A percentile compares a stretch with the other conserved stretches of the same genome.
phyloP scores from a whole-genome alignment of 2,797 vertebrate species.

The Spondyliosoma cantharus region DNA sequence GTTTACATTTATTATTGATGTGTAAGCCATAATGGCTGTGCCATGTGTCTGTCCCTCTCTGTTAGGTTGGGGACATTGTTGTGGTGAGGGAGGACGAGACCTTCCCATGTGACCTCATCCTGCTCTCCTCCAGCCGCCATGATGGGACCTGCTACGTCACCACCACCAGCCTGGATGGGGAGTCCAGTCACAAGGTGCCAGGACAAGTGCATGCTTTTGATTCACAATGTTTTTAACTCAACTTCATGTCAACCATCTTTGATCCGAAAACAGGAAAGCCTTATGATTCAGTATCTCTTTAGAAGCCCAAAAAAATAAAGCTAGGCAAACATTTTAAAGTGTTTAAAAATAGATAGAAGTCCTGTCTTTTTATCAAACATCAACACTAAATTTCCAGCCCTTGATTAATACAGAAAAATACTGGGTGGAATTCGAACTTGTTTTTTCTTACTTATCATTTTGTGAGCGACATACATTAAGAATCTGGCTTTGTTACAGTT shows the following conservation, averaged over 20 bases:
- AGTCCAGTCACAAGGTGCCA: slow-evolving; percentile 96
- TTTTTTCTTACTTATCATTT: too few species aligned
- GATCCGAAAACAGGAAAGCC: not conserved
- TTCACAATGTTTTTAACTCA: not conserved
- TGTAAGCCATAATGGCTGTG: slow-evolving; percentile 5
- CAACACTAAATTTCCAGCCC: not conserved
- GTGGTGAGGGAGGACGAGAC: slow-evolving; percentile 96
- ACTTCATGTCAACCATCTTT: not conserved
- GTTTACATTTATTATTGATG: slow-evolving; percentile 57
- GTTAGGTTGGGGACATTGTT: slow-evolving; percentile 96
- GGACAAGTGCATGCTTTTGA: not conserved
- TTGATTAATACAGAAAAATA: not conserved
- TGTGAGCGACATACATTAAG: not conserved
- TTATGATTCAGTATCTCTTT: not conserved
- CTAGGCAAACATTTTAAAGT: not conserved
- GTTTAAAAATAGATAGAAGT: not conserved
- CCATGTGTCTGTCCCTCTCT: slow-evolving; percentile 29
- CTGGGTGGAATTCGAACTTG: too few species aligned
- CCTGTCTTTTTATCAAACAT: not conserved
- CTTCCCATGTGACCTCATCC: slow-evolving; percentile 97
- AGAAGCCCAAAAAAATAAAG: not conserved
- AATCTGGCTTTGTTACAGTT: not conserved
- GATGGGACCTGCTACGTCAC: slow-evolving; percentile 99
- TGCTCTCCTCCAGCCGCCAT: slow-evolving; percentile 92
- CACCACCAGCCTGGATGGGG: slow-evolving; percentile 96